Conservation (phyloP, 2,888 invertebrate genomes). For the Periphyllus acericola region DNA sequence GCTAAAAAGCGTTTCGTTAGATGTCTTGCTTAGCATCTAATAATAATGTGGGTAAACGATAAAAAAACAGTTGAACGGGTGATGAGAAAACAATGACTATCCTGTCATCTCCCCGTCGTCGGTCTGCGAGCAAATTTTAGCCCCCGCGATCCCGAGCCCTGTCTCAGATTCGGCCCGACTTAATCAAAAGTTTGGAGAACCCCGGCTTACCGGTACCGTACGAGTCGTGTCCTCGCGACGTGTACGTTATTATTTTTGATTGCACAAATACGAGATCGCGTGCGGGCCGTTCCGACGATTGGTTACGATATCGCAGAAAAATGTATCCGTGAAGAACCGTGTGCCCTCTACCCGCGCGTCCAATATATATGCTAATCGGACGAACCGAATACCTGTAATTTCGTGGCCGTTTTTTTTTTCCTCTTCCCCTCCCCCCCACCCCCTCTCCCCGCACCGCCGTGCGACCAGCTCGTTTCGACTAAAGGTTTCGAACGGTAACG, state of each 20-base stretch:
- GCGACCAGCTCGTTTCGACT: slow-evolving; percentile 39
- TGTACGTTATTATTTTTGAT: background rate
- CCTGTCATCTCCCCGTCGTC: too few species aligned
- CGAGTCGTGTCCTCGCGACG: background rate
- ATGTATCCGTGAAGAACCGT: slow-evolving; percentile 30
- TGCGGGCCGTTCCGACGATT: slow-evolving; percentile 6
- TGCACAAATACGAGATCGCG: slow-evolving; percentile 45
- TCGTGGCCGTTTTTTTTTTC: slow-evolving; percentile 19
- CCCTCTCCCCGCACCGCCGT: background rate
- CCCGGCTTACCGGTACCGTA: background rate
- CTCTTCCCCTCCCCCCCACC: background rate
- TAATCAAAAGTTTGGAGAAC: too few species aligned
- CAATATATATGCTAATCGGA: slow-evolving; percentile 61
- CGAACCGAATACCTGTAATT: slow-evolving; percentile 58
- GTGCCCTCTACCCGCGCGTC: background rate
- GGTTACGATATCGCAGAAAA: slow-evolving; percentile 49
- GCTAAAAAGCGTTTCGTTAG: too few species aligned
- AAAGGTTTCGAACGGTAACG: slow-evolving; percentile 20
- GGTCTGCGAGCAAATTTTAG: too few species aligned
- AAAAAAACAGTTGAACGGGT: too few species aligned
- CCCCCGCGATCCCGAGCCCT: too few species aligned
- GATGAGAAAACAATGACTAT: too few species aligned
- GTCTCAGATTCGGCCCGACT: too few species aligned
- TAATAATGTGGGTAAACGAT: too few species aligned
- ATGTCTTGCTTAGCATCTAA: too few species aligned